A percentile compares a stretch with the other conserved stretches of the same genome.
phyloP scores from a whole-genome alignment of 2,797 vertebrate species.

The Microctenopoma steveboyesi region DNA sequence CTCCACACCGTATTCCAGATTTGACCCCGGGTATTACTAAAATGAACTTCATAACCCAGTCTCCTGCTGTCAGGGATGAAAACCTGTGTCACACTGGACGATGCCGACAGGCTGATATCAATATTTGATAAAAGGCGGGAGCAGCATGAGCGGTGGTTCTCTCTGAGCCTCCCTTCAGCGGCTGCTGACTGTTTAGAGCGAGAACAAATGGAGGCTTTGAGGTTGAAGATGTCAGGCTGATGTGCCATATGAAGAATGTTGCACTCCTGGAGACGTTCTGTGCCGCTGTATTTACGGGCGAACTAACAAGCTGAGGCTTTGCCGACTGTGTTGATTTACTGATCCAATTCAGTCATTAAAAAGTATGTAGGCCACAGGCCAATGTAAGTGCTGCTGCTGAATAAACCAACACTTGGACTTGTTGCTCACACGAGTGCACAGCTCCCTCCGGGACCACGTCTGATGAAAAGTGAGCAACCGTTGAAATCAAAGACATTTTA shows the following conservation, averaged over 20 bases:
- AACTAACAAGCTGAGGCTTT: slow-evolving; percentile 18
- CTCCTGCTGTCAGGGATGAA: neutral
- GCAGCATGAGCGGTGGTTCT: slow-evolving; percentile 12
- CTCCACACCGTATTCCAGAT: neutral
- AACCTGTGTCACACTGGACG: neutral
- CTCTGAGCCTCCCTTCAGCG: neutral
- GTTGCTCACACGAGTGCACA: slow-evolving; percentile 20
- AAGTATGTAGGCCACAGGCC: slow-evolving; percentile 22
- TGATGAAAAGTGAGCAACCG: neutral
- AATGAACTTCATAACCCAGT: neutral
- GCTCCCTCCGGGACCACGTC: neutral
- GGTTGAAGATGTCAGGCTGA: slow-evolving; percentile 30
- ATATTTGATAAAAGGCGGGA: slow-evolving; percentile 48
- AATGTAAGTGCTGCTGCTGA: slow-evolving; percentile 3
- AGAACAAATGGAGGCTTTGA: slow-evolving; percentile 23
- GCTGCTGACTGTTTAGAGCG: slow-evolving; percentile 20
- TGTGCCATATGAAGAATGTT: slow-evolving; percentile 19
- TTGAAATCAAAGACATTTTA: neutral
- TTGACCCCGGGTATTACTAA: neutral
- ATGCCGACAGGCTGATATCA: slow-evolving; percentile 36
- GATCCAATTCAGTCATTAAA: neutral
- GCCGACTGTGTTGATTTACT: neutral
- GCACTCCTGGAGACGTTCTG: slow-evolving; percentile 2
- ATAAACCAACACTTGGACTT: slow-evolving; percentile 31
- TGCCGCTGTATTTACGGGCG: slow-evolving; percentile 33